phyloP scores from a whole-genome alignment of 2,888 invertebrate genomes.

The Eupithecia vulgata region DNA sequence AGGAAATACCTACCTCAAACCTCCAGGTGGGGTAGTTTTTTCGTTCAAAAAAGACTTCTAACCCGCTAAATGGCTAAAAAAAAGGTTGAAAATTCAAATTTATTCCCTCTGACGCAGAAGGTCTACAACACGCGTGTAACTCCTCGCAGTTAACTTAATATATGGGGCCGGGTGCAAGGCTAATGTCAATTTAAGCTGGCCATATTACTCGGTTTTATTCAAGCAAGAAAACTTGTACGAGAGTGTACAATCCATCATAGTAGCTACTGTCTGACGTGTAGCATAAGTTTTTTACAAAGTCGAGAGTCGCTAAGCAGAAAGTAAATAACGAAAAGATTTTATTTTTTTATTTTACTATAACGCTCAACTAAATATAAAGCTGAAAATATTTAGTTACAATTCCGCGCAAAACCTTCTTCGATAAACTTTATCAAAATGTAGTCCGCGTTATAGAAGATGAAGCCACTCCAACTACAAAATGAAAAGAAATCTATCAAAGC shows the following conservation, averaged over 20 bases:
- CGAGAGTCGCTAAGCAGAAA: not conserved
- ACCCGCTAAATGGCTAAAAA: not conserved
- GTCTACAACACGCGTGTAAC: slow-evolving; percentile 41
- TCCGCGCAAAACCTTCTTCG: no score
- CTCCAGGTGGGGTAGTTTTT: not conserved
- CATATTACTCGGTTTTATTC: slow-evolving; percentile 41
- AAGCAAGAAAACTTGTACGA: slow-evolving; percentile 15
- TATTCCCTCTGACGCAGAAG: not conserved
- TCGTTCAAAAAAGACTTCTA: not conserved
- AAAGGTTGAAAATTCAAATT: not conserved
- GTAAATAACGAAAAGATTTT: no score
- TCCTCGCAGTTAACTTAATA: slow-evolving; percentile 53
- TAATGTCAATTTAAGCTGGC: slow-evolving; percentile 55
- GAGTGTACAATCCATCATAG: slow-evolving; percentile 16
- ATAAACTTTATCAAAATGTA: no score
- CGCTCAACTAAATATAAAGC: no score
- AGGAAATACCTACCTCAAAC: not conserved
- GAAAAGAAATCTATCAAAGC: no score
- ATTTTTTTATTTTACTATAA: no score
- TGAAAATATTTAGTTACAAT: no score
- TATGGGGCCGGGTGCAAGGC: slow-evolving; percentile 49
- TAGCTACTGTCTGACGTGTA: not conserved
- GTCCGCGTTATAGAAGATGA: no score
- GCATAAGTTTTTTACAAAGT: not conserved
- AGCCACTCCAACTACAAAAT: no score